phyloP scores from a whole-genome alignment of 2,888 invertebrate species.

The Drosophila rellima region DNA sequence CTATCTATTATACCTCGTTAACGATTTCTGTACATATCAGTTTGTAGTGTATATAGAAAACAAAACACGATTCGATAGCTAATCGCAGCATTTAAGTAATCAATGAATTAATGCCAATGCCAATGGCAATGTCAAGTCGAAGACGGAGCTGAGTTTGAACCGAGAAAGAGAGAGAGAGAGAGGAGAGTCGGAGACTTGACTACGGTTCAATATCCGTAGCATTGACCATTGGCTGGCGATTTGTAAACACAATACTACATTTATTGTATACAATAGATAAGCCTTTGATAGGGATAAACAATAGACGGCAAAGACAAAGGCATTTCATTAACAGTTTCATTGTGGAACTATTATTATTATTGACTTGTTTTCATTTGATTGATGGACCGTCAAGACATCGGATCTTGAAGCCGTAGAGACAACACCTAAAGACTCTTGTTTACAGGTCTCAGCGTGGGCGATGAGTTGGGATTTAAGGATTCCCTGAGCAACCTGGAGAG shows the following conservation, averaged over 20 bases:
- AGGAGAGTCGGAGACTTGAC: constrained; percentile 8
- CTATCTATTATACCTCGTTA: not conserved
- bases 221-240: constrained; percentile 48
- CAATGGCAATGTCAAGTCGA: constrained; percentile 63
- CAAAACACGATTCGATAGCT: constrained; percentile 28
- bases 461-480: constrained; percentile 94
- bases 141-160: constrained; percentile 33
- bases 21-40: constrained; percentile 40
- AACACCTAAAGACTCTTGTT: constrained; percentile 33
- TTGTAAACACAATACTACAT: constrained; percentile 44
- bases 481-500: constrained; percentile 92
- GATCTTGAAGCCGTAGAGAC: constrained; percentile 6
- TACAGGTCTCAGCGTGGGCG: constrained; percentile 93
- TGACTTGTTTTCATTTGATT: constrained; percentile 36
- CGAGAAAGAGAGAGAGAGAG: constrained; percentile 17
- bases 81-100: constrained; percentile 67
- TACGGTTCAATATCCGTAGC: constrained; percentile 61
- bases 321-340: constrained; percentile 57
- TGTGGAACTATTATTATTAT: constrained; percentile 15
- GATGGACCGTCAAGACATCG: constrained; percentile 27
- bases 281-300: constrained; percentile 36
- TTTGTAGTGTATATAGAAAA: constrained; percentile 33
- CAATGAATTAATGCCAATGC: constrained; percentile 83
- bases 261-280: constrained; percentile 35
- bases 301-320: constrained; percentile 49